Conservation (phyloP, 2,888 invertebrate species). For the Acanthopleura granulata region DNA sequence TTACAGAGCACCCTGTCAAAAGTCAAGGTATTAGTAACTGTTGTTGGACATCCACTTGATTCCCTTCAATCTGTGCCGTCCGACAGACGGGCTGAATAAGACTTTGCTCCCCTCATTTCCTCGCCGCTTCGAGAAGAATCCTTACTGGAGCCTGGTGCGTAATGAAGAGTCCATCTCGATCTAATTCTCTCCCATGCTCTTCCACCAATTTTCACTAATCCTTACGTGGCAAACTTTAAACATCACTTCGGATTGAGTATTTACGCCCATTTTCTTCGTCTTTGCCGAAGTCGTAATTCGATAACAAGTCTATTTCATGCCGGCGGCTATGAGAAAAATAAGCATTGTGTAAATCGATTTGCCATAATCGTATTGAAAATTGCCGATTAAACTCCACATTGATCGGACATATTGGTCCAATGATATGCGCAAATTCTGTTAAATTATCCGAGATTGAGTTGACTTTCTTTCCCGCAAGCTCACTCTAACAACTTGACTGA, state of each 20-base stretch:
- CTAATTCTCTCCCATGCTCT: not conserved
- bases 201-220: not conserved
- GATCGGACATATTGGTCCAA: slow-evolving; percentile 7
- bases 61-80: not conserved
- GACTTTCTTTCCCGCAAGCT: not conserved
- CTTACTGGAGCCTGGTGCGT: not conserved
- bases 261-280: not conserved
- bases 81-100: not conserved
- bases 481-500: too few relatives aligned
- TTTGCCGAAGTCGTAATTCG: not conserved
- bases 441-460: slow-evolving; percentile 7
- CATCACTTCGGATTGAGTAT: not conserved
- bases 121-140: not conserved
- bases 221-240: slow-evolving; percentile 5
- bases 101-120: not conserved
- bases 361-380: slow-evolving; percentile 4
- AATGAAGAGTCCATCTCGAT: slow-evolving; percentile 5
- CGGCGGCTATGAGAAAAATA: slow-evolving; percentile 8
- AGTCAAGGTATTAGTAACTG: slow-evolving; percentile 1
- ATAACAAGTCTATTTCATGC: slow-evolving; percentile 12
- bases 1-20: slow-evolving; percentile 2
- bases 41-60: not conserved
- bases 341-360: slow-evolving; percentile 10
- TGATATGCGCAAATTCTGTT: not conserved
- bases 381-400: not conserved